Evolutionary conservation across 2,888 invertebrate species (phyloP).

Genomic region (Himalopsyche kuldschensis): DNA sequence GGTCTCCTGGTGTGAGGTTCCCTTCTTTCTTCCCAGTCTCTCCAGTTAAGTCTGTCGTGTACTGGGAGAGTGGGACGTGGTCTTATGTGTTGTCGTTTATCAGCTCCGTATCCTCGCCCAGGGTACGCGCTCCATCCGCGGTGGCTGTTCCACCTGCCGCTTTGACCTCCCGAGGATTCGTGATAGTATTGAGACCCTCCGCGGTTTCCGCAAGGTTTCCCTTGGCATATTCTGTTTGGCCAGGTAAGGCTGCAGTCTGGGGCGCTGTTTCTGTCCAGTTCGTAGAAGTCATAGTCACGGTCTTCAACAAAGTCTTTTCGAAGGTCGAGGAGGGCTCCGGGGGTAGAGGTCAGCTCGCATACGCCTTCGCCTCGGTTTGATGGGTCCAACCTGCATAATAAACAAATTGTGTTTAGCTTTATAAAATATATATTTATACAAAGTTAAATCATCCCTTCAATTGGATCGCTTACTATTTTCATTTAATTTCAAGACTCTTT

Average conservation of each 20-base stretch:
- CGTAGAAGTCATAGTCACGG: slow-evolving; percentile 78
- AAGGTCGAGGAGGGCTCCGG: slow-evolving; percentile 69
- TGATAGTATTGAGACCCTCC: slow-evolving; percentile 15
- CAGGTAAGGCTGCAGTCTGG: slow-evolving; percentile 55
- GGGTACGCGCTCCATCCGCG: slow-evolving; percentile 16
- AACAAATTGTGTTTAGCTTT: background rate
- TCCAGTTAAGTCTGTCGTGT: slow-evolving; percentile 45
- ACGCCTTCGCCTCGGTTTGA: slow-evolving; percentile 72
- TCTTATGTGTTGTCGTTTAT: slow-evolving; percentile 24
- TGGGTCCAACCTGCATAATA: slow-evolving; percentile 63
- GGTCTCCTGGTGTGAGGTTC: slow-evolving; percentile 34
- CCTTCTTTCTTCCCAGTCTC: slow-evolving; percentile 42
- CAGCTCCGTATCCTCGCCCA: slow-evolving; percentile 36
- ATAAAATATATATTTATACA: no score
- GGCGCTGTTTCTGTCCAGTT: slow-evolving; percentile 73
- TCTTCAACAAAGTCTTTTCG: slow-evolving; percentile 64
- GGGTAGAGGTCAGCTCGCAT: slow-evolving; percentile 75
- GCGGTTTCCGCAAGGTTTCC: slow-evolving; percentile 15
- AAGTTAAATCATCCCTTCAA: no score
- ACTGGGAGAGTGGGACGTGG: slow-evolving; percentile 6
- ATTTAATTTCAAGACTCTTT: no score
- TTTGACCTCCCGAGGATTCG: slow-evolving; percentile 20
- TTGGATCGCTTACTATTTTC: no score
- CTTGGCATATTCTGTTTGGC: slow-evolving; percentile 22
- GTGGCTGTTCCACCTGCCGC: slow-evolving; percentile 28